Evolutionary conservation across 2,797 vertebrate species (phyloP), one percentile per base, ranked within the genome.

Genomic region (Helostoma temminkii): DNA sequence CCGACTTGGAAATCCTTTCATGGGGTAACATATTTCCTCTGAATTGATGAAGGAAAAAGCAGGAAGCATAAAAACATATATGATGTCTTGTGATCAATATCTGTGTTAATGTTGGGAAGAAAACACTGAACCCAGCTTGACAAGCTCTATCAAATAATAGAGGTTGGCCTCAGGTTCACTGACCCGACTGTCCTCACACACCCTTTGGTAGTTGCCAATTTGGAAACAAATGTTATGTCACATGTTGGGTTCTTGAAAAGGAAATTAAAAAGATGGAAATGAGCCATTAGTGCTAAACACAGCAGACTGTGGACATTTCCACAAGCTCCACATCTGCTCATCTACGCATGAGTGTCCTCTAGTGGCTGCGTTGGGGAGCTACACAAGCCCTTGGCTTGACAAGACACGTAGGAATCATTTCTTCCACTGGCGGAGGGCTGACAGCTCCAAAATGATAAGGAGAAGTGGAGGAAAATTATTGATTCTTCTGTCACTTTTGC

Each of bases 311-410:
- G 30, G 21, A 47, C 21, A 15, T 48, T 36, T 46, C 26, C n/a
- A 41, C n/a, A 14, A 34, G 57, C 46, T 30, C 24, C 24, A 57
- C 49, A 19, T 60, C 64, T 37, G 39, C 54, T 50, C 59, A 67
- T 82, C 84, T 83, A 59, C 74, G 80, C 74, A 43, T 50, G 73
- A 89, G 69, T 81, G 89, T 82, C 46, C 91, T 89, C 92, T 91
- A 80, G 87, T 91, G 92, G 90, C 65, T 6, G 26, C 28, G 21
- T 25, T 19, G 16, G 37, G 21, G 25, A 71, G 79, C 52, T 82
- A 41, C 56, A 62, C 43, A 24, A 21, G 14, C 47, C 39, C 15
- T 43, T 4, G 26, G 30, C 24, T 70, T 22, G 67, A 66, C n/a
- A 24, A 6, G 30, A 43, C 12, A 16, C n/a, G 22, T 1, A 49